Evolutionary conservation across 2,888 invertebrate genomes (phyloP).

Genomic region (Mamestra brassicae): DNA sequence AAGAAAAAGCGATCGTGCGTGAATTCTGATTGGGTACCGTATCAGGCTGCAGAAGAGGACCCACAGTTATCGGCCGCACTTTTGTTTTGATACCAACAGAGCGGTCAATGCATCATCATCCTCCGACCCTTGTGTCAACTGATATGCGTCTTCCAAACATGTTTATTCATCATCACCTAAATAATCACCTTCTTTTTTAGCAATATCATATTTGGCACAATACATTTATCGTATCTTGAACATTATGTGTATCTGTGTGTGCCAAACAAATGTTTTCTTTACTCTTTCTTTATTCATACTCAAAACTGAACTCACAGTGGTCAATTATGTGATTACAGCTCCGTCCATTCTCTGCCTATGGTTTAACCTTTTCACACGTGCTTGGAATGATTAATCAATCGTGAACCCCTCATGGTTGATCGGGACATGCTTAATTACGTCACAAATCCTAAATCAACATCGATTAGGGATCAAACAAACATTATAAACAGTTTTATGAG

Average conservation of each 20-base stretch:
- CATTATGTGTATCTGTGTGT: no score
- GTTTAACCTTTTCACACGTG: slow-evolving; percentile 29
- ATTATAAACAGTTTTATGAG: slow-evolving; percentile 45
- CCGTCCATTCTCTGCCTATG: neutral
- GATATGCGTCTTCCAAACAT: neutral
- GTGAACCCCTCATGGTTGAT: slow-evolving; percentile 24
- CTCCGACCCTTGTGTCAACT: neutral
- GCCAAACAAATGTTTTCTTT: neutral
- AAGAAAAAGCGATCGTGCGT: neutral
- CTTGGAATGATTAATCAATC: slow-evolving; percentile 33
- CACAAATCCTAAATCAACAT: slow-evolving; percentile 62
- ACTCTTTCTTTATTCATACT: neutral
- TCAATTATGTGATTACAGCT: neutral
- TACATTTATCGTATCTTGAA: no score
- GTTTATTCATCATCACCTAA: neutral
- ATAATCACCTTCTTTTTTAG: no score
- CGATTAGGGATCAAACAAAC: slow-evolving; percentile 52
- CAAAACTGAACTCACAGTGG: neutral
- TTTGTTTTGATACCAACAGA: neutral
- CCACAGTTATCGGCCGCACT: neutral
- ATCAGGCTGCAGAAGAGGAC: neutral
- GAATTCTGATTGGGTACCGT: neutral
- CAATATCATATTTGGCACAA: no score
- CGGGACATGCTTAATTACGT: slow-evolving; percentile 40
- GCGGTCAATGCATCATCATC: neutral